Conservation (phyloP, 2,113 vertebrate species). For the Callochromis pleurospilus region DNA sequence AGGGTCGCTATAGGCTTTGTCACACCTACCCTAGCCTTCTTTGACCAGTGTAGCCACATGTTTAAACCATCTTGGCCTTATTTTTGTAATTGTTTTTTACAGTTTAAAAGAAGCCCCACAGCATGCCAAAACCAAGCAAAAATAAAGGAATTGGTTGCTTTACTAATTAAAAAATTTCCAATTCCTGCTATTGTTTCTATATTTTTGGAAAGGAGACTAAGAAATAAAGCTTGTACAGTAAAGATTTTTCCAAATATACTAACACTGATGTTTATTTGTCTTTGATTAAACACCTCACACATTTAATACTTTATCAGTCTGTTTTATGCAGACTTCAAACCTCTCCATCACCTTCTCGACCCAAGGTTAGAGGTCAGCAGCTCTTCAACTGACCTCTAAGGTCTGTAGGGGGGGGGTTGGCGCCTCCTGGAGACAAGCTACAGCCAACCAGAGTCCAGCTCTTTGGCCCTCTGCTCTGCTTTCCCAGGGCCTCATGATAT, state of each 20-base stretch:
- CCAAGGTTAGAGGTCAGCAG: conserved; percentile 50
- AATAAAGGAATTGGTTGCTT: not conserved
- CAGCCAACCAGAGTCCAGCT: conserved; percentile 46
- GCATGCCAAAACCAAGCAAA: not conserved
- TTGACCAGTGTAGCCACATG: not conserved
- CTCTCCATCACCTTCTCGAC: conserved; percentile 17
- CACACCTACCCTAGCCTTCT: not conserved
- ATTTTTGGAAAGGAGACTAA: not conserved
- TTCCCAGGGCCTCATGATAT: conserved; percentile 64
- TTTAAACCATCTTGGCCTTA: not conserved
- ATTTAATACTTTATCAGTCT: conserved; percentile 13
- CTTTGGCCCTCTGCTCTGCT: conserved; percentile 17
- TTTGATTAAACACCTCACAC: not conserved
- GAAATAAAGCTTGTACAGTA: not conserved
- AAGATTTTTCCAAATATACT: not conserved
- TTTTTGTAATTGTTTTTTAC: not conserved
- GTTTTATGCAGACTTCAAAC: conserved; percentile 8
- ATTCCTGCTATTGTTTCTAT: not conserved
- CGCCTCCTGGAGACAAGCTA: conserved; percentile 1
- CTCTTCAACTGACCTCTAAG: conserved; percentile 35
- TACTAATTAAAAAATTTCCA: not conserved
- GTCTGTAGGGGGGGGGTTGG: conserved; percentile 38
- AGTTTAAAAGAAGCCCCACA: not conserved
- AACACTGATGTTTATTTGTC: not conserved
- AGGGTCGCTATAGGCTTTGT: not conserved